These are phyloP conservation scores for Ischnus inquisitorius DNA, from an alignment of 2,888 invertebrate genomes.

Conservation along the genomic window DNA sequence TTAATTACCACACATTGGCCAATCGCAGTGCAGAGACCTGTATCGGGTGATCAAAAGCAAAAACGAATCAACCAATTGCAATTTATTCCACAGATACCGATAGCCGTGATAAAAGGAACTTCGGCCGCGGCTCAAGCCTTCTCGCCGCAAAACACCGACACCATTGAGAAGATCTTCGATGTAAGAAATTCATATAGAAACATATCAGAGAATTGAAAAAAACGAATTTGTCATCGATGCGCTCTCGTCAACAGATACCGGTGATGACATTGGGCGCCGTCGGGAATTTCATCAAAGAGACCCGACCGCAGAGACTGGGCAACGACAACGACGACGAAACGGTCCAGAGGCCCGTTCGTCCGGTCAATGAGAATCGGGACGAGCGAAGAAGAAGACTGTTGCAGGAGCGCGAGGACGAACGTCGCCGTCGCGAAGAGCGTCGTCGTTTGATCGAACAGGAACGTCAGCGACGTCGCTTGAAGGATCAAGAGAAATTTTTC, in stretches of 20 bases:
- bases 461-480: slow-evolving; percentile 52
- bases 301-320: slow-evolving; percentile 69
- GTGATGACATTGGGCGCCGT: slow-evolving; percentile 81
- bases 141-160: slow-evolving; percentile 76
- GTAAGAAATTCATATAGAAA: slow-evolving; percentile 69
- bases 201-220: not conserved
- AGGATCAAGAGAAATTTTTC: slow-evolving; percentile 67
- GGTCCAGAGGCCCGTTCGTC: slow-evolving; percentile 61
- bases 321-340: slow-evolving; percentile 11
- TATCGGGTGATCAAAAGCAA: too few species aligned
- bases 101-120: slow-evolving; percentile 79
- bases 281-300: slow-evolving; percentile 77
- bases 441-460: slow-evolving; percentile 36
- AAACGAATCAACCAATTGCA: not conserved
- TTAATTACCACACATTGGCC: too few species aligned
- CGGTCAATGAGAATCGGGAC: slow-evolving; percentile 68
- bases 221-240: not conserved
- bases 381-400: slow-evolving; percentile 70
- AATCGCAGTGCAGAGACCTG: too few species aligned
- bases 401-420: slow-evolving; percentile 52
- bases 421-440: not conserved
- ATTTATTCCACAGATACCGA: slow-evolving; percentile 78
- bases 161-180: slow-evolving; percentile 79
- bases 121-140: slow-evolving; percentile 78
- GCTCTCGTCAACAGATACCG: slow-evolving; percentile 76